These are phyloP conservation scores for Eulithis prunata DNA, from an alignment of 2,888 invertebrate species.

Conservation along the genomic window DNA sequence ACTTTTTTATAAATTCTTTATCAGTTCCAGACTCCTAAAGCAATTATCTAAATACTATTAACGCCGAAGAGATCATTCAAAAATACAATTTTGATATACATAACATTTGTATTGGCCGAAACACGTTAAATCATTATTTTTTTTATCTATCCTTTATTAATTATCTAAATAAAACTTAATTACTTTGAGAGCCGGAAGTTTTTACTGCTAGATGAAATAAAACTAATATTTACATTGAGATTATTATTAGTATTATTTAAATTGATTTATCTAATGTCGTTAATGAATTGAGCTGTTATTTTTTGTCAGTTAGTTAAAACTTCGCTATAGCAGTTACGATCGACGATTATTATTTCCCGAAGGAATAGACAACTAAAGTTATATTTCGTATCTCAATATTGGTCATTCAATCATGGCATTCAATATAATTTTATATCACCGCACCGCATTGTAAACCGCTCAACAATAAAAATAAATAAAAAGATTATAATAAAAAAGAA, in stretches of 20 bases:
- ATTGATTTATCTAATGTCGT: conserved; percentile 81
- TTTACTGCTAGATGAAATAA: conserved; percentile 73
- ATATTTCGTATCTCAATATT: conserved; percentile 45
- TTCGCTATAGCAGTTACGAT: conserved; percentile 43
- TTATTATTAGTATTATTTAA: conserved; percentile 67
- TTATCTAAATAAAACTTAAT: conserved; percentile 76
- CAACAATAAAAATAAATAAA: conserved; percentile 68
- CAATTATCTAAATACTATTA: conserved; percentile 76
- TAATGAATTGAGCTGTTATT: conserved; percentile 78
- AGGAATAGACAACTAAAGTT: conserved; percentile 41
- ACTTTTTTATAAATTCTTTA: conserved; percentile 80
- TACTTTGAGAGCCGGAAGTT: conserved; percentile 84
- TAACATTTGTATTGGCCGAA: conserved; percentile 81
- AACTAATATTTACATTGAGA: conserved; percentile 82
- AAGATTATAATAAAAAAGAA: conserved; percentile 62
- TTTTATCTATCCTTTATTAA: conserved; percentile 65
- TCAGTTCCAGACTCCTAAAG: conserved; percentile 83
- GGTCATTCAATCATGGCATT: conserved; percentile 61
- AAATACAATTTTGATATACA: conserved; percentile 83
- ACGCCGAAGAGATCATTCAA: conserved; percentile 83
- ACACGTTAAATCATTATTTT: conserved; percentile 72
- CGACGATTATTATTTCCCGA: conserved; percentile 28
- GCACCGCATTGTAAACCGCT: conserved; percentile 61
- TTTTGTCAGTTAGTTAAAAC: conserved; percentile 60
- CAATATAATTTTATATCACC: conserved; percentile 53